These are phyloP conservation scores for Phoenoteleia sp. DNA, from an alignment of 2,888 invertebrate genomes.

Conservation along the genomic window DNA sequence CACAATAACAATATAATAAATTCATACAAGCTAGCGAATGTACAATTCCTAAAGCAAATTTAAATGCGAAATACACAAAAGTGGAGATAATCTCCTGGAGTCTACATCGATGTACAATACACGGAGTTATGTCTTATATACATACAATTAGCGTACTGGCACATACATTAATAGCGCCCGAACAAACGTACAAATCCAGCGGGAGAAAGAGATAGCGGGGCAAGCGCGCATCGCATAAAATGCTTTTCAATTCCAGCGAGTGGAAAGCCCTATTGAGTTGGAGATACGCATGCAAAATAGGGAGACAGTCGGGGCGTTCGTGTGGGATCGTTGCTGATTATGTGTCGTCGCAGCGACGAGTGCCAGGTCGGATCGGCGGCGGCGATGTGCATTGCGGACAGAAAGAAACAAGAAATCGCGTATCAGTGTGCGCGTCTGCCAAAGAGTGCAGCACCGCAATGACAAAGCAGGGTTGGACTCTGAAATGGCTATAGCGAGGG, in stretches of 20 bases:
- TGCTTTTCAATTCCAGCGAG: constrained; percentile 83
- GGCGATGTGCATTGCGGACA: constrained; percentile 36
- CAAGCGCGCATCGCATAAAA: constrained; percentile 78
- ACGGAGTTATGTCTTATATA: constrained; percentile 47
- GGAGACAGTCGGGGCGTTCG: constrained; percentile 49
- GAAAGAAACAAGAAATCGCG: constrained; percentile 60
- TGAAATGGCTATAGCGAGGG: not conserved
- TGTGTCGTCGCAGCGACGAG: constrained; percentile 64
- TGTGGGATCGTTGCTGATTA: constrained; percentile 71
- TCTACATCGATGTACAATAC: constrained; percentile 30
- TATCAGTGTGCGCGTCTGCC: constrained; percentile 26
- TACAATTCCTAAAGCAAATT: not conserved
- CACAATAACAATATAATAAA: constrained; percentile 14
- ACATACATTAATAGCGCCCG: constrained; percentile 47
- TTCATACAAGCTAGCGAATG: not conserved
- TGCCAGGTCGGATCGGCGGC: constrained; percentile 40
- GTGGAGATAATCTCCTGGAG: constrained; percentile 29
- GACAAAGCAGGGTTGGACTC: not conserved
- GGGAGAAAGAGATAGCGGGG: constrained; percentile 57
- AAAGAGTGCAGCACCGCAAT: constrained; percentile 58
- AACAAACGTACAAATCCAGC: constrained; percentile 34
- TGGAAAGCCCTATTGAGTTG: constrained; percentile 82
- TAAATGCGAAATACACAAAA: constrained; percentile 20
- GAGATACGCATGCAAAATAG: constrained; percentile 83
- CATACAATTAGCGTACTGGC: constrained; percentile 59